Conservation (phyloP, 2,113 vertebrate species). For the Chamaea fasciata region DNA sequence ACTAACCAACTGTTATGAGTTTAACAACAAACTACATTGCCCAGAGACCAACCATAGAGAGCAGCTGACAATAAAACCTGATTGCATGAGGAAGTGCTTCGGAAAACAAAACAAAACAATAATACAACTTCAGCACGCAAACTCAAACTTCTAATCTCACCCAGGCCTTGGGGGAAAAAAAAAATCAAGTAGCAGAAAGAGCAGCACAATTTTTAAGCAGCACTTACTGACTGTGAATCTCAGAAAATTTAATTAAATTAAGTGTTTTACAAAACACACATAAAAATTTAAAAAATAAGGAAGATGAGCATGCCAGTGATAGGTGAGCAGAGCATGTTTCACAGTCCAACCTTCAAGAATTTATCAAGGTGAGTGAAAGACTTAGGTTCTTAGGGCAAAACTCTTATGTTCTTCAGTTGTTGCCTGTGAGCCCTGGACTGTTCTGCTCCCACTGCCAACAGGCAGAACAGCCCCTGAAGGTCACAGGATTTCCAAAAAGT, state of each 20-base stretch:
- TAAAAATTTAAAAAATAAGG: not conserved
- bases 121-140: not conserved
- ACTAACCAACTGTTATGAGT: not conserved
- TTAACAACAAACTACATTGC: not conserved
- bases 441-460: not conserved
- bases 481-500: not conserved
- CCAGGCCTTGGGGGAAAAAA: not conserved
- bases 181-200: not conserved
- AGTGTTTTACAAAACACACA: not conserved
- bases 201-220: not conserved
- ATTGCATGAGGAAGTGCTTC: conserved; percentile 38
- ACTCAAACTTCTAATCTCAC: not conserved
- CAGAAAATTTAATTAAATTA: not conserved
- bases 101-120: conserved; percentile 34
- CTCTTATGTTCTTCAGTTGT: not conserved
- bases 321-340: not conserved
- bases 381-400: not conserved
- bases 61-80: conserved; percentile 22
- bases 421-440: not conserved
- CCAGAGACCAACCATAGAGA: not conserved
- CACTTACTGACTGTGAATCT: not conserved
- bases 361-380: not conserved
- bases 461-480: not conserved
- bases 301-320: not conserved
- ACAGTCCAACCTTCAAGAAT: not conserved